A percentile compares a stretch with the other conserved stretches of the same genome.
Evolutionary conservation across 2,888 invertebrate genomes (phyloP).

Genomic region (Diaprepes abbreviatus): DNA sequence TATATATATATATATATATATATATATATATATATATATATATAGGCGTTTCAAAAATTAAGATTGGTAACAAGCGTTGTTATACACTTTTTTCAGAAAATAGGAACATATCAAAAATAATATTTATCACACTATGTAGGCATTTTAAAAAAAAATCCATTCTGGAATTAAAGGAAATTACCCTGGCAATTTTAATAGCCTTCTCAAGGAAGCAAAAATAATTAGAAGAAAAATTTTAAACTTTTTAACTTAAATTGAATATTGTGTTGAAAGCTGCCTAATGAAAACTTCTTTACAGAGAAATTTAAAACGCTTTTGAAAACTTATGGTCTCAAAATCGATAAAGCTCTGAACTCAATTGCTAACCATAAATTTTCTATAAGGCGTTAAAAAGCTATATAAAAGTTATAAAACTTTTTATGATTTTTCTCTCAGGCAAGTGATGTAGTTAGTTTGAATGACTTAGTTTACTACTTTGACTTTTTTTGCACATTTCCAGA

Average conservation of each 20-base stretch:
- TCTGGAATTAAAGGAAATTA: not conserved
- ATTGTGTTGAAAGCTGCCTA: constrained; percentile 10
- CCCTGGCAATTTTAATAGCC: not conserved
- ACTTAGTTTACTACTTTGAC: not conserved
- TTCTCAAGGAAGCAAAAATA: not conserved
- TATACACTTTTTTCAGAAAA: no score
- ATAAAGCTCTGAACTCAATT: constrained; percentile 1
- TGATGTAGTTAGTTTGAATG: not conserved
- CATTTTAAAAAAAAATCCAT: no score
- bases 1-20: no score
- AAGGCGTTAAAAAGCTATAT: constrained; percentile 9
- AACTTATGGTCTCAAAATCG: constrained; percentile 4
- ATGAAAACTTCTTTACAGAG: constrained; percentile 20
- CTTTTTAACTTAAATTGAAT: not conserved
- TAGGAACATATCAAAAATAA: no score
- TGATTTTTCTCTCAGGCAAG: not conserved
- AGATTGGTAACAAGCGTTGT: no score
- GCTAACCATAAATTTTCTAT: constrained; percentile 11
- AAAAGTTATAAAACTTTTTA: constrained; percentile 15
- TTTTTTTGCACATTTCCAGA: not conserved
- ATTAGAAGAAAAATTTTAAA: not conserved
- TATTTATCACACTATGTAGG: no score
- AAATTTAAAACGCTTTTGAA: constrained; percentile 28
- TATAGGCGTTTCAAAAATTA: no score
- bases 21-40: no score